Percentiles rank a stretch among this genome's conserved stretches.
Evolutionary conservation across 2,113 vertebrate species (phyloP).

Genomic region (Emydura subglobosa): DNA sequence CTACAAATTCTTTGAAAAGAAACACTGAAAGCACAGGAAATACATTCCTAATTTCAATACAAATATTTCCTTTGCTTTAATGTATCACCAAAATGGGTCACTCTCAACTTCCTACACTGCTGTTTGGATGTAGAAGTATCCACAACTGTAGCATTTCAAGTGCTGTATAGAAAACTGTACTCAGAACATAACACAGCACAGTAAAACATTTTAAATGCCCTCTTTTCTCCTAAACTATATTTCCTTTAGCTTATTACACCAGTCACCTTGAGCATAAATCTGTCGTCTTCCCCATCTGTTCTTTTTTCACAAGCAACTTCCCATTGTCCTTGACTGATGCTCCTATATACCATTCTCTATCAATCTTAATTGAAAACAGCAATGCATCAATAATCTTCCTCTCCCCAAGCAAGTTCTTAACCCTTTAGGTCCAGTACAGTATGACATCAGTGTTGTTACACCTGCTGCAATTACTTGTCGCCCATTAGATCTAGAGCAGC

Average conservation of each 20-base stretch:
- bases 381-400: not conserved
- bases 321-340: not conserved
- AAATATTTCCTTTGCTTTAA: not conserved
- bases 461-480: not conserved
- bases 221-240: not conserved
- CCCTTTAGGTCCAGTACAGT: not conserved
- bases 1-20: not conserved
- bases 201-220: slow-evolving; percentile 1
- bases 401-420: slow-evolving; percentile 23
- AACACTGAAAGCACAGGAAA: not conserved
- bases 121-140: not conserved
- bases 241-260: slow-evolving; percentile 44
- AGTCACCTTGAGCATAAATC: slow-evolving; percentile 63
- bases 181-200: fast-evolving
- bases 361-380: slow-evolving; percentile 45
- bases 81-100: not conserved
- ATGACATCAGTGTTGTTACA: not conserved
- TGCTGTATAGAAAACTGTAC: not conserved
- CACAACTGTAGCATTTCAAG: not conserved
- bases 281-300: slow-evolving; percentile 40
- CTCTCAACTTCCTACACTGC: not conserved
- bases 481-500: not conserved
- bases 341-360: slow-evolving; percentile 30
- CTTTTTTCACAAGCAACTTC: slow-evolving; percentile 29
- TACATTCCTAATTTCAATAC: not conserved